Percentiles rank a stretch among this genome's conserved stretches.
Conservation (phyloP, 2,888 invertebrate species). For the Ormyrus nitidulus region DNA sequence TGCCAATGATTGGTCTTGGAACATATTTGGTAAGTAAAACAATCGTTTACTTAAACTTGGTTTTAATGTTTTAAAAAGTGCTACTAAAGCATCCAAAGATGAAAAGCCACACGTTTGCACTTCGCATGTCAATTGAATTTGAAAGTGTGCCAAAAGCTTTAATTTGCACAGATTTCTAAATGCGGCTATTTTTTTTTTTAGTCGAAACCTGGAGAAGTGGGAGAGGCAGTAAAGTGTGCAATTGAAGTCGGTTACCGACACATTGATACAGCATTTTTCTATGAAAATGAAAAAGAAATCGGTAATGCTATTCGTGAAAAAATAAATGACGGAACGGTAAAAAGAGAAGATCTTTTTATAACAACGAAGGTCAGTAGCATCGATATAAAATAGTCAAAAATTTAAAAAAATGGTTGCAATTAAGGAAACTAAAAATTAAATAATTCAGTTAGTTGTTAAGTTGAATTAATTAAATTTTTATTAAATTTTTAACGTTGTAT, state of each 20-base stretch:
- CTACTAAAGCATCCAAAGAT: neutral
- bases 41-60: neutral
- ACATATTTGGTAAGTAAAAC: slow-evolving; percentile 70
- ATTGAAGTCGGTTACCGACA: slow-evolving; percentile 78
- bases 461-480: too few relatives aligned
- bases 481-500: too few relatives aligned
- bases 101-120: too few relatives aligned
- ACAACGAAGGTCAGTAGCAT: slow-evolving; percentile 76
- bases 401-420: too few relatives aligned
- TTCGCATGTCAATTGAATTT: neutral
- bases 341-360: slow-evolving; percentile 77
- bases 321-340: slow-evolving; percentile 74
- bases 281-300: slow-evolving; percentile 76
- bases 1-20: slow-evolving; percentile 73
- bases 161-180: too few relatives aligned
- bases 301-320: slow-evolving; percentile 76
- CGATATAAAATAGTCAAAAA: too few relatives aligned
- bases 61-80: neutral
- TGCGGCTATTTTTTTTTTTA: slow-evolving; percentile 11
- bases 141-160: slow-evolving; percentile 35
- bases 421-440: too few relatives aligned
- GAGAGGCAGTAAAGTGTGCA: slow-evolving; percentile 73
- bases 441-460: too few relatives aligned
- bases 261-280: slow-evolving; percentile 77
- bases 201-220: slow-evolving; percentile 78